Evolutionary conservation across 2,888 invertebrate genomes (phyloP).

Genomic region (Apoderus coryli): DNA sequence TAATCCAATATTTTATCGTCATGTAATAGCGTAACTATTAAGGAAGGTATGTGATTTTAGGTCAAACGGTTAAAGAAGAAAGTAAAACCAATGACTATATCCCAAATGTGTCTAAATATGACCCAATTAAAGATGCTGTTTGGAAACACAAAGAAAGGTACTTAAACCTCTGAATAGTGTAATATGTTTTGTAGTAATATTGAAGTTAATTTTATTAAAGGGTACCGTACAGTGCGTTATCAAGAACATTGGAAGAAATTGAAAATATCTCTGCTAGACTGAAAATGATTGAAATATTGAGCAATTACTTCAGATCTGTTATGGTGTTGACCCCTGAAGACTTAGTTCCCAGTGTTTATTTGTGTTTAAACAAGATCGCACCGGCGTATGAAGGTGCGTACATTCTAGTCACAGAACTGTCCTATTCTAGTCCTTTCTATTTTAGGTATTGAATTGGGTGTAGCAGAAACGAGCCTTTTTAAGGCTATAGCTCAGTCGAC

Average conservation of each 20-base stretch:
- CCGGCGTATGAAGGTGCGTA: slow-evolving; percentile 82
- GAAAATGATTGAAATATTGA: slow-evolving; percentile 80
- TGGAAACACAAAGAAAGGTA: slow-evolving; percentile 63
- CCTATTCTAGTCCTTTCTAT: slow-evolving; percentile 2
- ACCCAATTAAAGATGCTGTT: slow-evolving; percentile 70
- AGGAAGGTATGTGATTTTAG: too few species aligned
- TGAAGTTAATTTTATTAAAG: slow-evolving; percentile 31
- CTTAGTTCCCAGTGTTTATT: slow-evolving; percentile 75
- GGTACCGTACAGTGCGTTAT: slow-evolving; percentile 85
- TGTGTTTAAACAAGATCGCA: slow-evolving; percentile 90
- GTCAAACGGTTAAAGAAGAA: slow-evolving; percentile 10
- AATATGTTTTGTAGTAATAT: slow-evolving; percentile 3
- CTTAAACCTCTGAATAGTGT: slow-evolving; percentile 3
- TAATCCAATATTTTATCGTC: too few species aligned
- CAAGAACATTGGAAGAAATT: slow-evolving; percentile 79
- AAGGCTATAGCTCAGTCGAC: slow-evolving; percentile 87
- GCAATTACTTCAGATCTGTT: slow-evolving; percentile 87
- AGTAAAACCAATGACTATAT: slow-evolving; percentile 39
- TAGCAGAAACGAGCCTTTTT: slow-evolving; percentile 88
- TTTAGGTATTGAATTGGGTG: slow-evolving; percentile 66
- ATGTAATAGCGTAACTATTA: too few species aligned
- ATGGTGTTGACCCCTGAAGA: slow-evolving; percentile 81
- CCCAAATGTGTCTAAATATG: slow-evolving; percentile 57
- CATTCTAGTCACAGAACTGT: slow-evolving; percentile 5
- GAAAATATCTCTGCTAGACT: slow-evolving; percentile 74